A percentile compares a stretch with the other conserved stretches of the same genome.
Conservation (phyloP, 2,888 invertebrate species). For the Ypsolopha scabrella region DNA sequence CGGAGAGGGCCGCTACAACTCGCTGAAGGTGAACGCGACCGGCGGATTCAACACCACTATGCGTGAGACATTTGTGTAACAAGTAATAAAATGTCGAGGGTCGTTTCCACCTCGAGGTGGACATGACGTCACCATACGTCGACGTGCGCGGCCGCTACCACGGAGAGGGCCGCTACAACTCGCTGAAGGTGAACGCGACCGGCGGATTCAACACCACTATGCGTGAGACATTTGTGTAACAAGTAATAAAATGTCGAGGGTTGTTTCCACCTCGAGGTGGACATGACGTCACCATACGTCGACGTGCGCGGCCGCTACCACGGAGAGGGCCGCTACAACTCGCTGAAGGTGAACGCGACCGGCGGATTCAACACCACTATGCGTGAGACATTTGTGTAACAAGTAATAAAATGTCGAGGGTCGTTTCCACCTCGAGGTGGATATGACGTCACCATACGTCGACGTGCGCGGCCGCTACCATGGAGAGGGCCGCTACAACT, state of each 20-base stretch:
- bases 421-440: conserved; percentile 68
- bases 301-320: conserved; percentile 72
- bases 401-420: conserved; percentile 41
- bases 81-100: conserved; percentile 41
- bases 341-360: conserved; percentile 70
- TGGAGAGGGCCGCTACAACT: conserved; percentile 72
- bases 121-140: conserved; percentile 66
- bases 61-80: conserved; percentile 51
- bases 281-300: conserved; percentile 68
- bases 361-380: conserved; percentile 70
- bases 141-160: conserved; percentile 70
- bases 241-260: conserved; percentile 41
- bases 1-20: conserved; percentile 72
- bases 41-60: conserved; percentile 71
- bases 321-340: conserved; percentile 72
- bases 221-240: conserved; percentile 17
- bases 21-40: conserved; percentile 70
- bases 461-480: conserved; percentile 73
- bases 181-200: conserved; percentile 70
- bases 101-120: conserved; percentile 68
- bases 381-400: conserved; percentile 51
- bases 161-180: conserved; percentile 72
- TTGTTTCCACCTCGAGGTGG: conserved; percentile 68
- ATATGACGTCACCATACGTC: conserved; percentile 68
- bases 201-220: conserved; percentile 71